Evolutionary conservation across 2,888 invertebrate genomes (phyloP).

Genomic region (Polymixis lichenea): DNA sequence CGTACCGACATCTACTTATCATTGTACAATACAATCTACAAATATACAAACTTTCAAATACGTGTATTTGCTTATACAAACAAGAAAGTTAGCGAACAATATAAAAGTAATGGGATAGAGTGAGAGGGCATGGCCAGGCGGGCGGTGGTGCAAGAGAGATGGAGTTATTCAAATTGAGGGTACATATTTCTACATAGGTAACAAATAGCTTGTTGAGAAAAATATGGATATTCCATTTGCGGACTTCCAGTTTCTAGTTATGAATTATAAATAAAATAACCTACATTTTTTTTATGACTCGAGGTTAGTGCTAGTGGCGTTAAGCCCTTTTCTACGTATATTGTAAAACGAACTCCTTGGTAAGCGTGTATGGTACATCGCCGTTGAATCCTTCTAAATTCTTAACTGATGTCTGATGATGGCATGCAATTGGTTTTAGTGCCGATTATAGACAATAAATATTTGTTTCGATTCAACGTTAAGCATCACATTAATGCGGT

Average conservation of each 20-base stretch:
- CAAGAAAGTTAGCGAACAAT: slow-evolving; percentile 91
- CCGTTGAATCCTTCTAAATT: slow-evolving; percentile 26
- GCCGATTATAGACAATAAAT: slow-evolving; percentile 47
- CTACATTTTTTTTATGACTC: slow-evolving; percentile 47
- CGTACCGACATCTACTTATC: slow-evolving; percentile 77
- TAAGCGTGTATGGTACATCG: neutral
- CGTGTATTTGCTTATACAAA: slow-evolving; percentile 91
- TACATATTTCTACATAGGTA: slow-evolving; percentile 91
- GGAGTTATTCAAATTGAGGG: slow-evolving; percentile 89
- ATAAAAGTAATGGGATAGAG: slow-evolving; percentile 90
- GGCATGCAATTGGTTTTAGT: slow-evolving; percentile 42
- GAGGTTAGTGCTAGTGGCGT: slow-evolving; percentile 3
- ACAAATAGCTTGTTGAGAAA: slow-evolving; percentile 89
- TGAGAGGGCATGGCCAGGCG: slow-evolving; percentile 73
- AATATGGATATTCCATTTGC: slow-evolving; percentile 83
- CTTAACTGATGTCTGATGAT: slow-evolving; percentile 29
- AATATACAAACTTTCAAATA: slow-evolving; percentile 91
- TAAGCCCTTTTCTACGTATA: slow-evolving; percentile 3
- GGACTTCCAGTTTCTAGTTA: slow-evolving; percentile 60
- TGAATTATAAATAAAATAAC: slow-evolving; percentile 59
- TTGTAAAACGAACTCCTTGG: slow-evolving; percentile 10
- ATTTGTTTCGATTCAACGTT: slow-evolving; percentile 53
- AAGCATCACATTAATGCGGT: slow-evolving; percentile 58
- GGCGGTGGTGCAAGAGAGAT: slow-evolving; percentile 80
- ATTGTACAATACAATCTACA: slow-evolving; percentile 88